These are phyloP conservation scores for Oryctes rhinoceros DNA, from an alignment of 1,140 invertebrate genomes.

Conservation along the genomic window DNA sequence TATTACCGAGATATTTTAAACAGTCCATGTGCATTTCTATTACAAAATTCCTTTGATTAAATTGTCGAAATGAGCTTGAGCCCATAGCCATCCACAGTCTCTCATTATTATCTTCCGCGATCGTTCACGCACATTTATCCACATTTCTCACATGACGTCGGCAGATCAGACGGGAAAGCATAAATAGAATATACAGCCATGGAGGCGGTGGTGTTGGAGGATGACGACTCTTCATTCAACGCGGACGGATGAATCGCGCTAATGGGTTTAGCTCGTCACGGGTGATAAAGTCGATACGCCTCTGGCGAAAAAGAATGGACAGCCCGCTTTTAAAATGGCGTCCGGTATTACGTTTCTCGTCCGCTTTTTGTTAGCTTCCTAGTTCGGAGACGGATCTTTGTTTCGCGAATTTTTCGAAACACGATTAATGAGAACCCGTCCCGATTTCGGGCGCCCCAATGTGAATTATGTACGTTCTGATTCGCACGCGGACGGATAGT, in stretches of 20 bases:
- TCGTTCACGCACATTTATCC: background rate
- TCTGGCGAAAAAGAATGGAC: constrained; percentile 30
- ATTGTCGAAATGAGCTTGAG: background rate
- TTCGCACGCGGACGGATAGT: too few species aligned
- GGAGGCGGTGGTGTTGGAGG: background rate
- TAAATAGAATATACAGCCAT: background rate
- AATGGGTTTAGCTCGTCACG: constrained; percentile 27
- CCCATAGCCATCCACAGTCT: background rate
- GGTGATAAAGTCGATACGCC: constrained; percentile 23
- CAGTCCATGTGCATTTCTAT: too few species aligned
- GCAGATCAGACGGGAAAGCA: background rate
- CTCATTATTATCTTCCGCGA: background rate
- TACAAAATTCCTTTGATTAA: too few species aligned
- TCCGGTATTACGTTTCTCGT: background rate
- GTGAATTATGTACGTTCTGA: background rate
- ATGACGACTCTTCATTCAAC: background rate
- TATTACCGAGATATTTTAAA: too few species aligned
- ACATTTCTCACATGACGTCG: background rate
- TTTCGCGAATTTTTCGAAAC: constrained; percentile 20
- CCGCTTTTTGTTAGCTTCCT: background rate
- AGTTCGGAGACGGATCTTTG: background rate
- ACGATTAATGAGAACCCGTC: background rate
- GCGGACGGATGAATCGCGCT: background rate
- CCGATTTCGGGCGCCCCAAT: background rate
- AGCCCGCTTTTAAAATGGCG: background rate